Evolutionary conservation across 1,140 invertebrate genomes (phyloP), one percentile per base, ranked within the genome.

Genomic region (Theocolax elegans): DNA sequence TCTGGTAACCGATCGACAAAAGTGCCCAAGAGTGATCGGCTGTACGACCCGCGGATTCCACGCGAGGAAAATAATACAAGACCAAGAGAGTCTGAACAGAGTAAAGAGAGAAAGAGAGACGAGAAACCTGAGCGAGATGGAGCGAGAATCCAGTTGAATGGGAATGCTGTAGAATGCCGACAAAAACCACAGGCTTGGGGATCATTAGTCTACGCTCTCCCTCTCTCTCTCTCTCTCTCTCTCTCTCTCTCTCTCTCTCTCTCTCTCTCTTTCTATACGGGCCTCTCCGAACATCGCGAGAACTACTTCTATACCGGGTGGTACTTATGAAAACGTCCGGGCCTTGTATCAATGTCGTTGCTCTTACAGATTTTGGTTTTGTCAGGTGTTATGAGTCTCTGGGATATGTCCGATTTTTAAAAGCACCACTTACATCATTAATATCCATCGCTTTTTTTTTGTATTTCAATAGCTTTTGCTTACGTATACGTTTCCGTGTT

Each of bases 121-220:
- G 49, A 58, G 23, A 48, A 44, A 56, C 42, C 23, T n/a, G n/a
- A 31, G 62, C 53, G 42, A 15, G 31, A 60, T n/a, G 42, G 8
- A 44, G 35, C 7, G 64, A 79, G 79, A 76, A 82, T 83, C 79
- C 80, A 83, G 81, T 79, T 80, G 80, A 84, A 85, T 83, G 84
- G 77, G 84, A 85, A 85, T 85, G 83, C 80, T 84, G 84, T 85
- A 85, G 84, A 85, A 85, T 85, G 84, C 73, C 78, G 78, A 77
- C 83, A 85, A 85, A 85, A 85, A 85, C 81, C 81, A 74, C 81
- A 84, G 81, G 67, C 80, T 79, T 73, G 77, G 74, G 75, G 80
- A 85, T 85, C 84, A 85, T 85, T 85, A 85, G 83, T 85, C 83
- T 83, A 82, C 78, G 73, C 77, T 75, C 76, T 76, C 75, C 49